phyloP scores from a whole-genome alignment of 2,113 vertebrate genomes.

The Indicator indicator region DNA sequence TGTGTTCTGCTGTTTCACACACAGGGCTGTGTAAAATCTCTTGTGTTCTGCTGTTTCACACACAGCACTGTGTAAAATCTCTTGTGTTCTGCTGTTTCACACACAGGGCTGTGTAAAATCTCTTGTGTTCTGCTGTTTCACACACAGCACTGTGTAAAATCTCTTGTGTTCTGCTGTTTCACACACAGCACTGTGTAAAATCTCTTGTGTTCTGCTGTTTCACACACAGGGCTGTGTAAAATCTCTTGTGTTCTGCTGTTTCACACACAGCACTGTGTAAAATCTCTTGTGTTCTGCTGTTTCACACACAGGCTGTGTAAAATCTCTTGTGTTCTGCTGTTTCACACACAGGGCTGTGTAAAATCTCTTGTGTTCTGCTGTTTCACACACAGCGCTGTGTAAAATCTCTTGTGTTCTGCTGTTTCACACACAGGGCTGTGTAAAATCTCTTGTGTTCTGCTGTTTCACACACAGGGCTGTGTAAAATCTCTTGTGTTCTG shows the following conservation, averaged over 20 bases:
- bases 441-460: fast-evolving
- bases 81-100: fast-evolving
- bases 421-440: no score
- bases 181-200: no score
- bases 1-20: fast-evolving
- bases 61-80: background rate
- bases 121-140: fast-evolving
- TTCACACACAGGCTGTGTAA: no score
- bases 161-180: fast-evolving
- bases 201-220: fast-evolving
- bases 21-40: background rate
- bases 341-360: no score
- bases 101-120: background rate
- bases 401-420: fast-evolving
- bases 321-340: fast-evolving
- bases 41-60: fast-evolving
- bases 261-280: no score
- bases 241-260: fast-evolving
- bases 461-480: background rate
- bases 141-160: no score
- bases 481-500: fast-evolving
- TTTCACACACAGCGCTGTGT: no score
- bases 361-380: fast-evolving
- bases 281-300: fast-evolving
- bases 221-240: no score